A percentile compares a stretch with the other conserved stretches of the same genome.
phyloP scores from a whole-genome alignment of 1,140 invertebrate genomes.

The Ctenoplectra terminalis region DNA sequence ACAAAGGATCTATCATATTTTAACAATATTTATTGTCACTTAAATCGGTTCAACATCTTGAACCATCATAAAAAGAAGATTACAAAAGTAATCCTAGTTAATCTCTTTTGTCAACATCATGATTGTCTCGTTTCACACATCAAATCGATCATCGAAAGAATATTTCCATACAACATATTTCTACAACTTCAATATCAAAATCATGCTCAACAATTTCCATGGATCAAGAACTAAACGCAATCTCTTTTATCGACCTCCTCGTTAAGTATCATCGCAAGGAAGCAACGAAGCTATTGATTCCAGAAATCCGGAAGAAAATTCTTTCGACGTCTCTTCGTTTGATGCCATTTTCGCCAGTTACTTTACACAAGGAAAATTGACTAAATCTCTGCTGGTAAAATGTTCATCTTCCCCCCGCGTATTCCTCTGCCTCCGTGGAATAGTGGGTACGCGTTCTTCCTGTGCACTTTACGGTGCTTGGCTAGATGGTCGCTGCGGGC shows the following conservation, averaged over 20 bases:
- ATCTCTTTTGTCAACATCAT: not conserved
- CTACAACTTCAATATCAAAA: not conserved
- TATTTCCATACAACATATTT: not conserved
- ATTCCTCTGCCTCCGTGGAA: conserved; percentile 73
- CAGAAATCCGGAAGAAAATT: conserved; percentile 11
- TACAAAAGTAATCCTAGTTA: not conserved
- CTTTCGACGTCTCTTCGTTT: not conserved
- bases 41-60: not conserved
- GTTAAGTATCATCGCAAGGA: conserved; percentile 11
- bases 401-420: conserved; percentile 73
- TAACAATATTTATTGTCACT: conserved; percentile 40
- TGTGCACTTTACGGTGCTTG: conserved; percentile 94
- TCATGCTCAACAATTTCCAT: not conserved
- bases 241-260: too few species aligned
- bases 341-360: not conserved
- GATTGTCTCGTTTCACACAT: not conserved
- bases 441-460: conserved; percentile 82
- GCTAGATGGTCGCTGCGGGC: conserved; percentile 95
- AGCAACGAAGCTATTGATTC: not conserved
- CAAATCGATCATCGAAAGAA: not conserved
- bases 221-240: not conserved
- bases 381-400: conserved; percentile 71
- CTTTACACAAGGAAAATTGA: conserved; percentile 12
- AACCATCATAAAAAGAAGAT: not conserved
- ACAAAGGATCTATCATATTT: not conserved